These are phyloP conservation scores for Lutjanus erythropterus DNA, from an alignment of 2,113 vertebrate species.

Conservation along the genomic window DNA sequence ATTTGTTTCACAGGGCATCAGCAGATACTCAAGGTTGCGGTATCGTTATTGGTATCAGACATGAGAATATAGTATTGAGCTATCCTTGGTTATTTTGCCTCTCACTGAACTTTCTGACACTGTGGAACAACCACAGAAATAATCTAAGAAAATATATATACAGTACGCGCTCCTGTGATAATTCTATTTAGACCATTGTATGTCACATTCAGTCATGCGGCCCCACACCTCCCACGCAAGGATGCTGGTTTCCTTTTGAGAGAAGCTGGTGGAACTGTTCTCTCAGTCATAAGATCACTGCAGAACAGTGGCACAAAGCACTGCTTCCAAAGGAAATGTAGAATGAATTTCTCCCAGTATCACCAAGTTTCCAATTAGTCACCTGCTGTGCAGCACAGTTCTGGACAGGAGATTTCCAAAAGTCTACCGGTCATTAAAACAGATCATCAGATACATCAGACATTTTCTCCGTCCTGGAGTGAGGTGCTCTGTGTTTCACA, in stretches of 20 bases:
- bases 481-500: not conserved
- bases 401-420: not conserved
- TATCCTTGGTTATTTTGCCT: not conserved
- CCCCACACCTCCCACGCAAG: too few relatives aligned
- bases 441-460: not conserved
- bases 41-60: too few relatives aligned
- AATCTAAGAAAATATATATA: not conserved
- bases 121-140: not conserved
- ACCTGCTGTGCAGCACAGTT: not conserved
- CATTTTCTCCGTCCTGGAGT: not conserved
- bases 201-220: too few relatives aligned
- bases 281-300: not conserved
- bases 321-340: not conserved
- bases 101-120: not conserved
- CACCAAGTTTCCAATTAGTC: too few relatives aligned
- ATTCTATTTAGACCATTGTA: conserved; percentile 5
- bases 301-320: not conserved
- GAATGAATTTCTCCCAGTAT: too few relatives aligned
- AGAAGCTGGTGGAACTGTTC: conserved; percentile 8
- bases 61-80: too few relatives aligned
- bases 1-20: too few relatives aligned
- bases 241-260: too few relatives aligned
- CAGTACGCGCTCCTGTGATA: not conserved
- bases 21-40: too few relatives aligned
- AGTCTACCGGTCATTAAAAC: not conserved